A percentile compares a stretch with the other conserved stretches of the same genome.
These are phyloP conservation scores for Perca fluviatilis DNA, from an alignment of 2,113 vertebrate species.

Conservation along the genomic window DNA sequence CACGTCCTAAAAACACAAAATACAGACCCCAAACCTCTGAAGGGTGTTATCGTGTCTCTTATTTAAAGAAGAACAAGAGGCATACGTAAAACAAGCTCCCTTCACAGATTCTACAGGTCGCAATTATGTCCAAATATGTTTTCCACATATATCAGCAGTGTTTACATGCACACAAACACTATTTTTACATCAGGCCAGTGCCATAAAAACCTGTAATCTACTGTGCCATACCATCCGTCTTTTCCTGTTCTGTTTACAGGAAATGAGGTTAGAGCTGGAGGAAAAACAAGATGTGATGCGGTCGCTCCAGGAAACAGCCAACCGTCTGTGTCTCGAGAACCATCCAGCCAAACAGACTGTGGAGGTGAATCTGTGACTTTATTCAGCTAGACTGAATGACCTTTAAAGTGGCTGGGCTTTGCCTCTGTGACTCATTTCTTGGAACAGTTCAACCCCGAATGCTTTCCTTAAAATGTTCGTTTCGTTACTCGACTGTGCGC, in stretches of 20 bases:
- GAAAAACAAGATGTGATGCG: conserved; percentile 93
- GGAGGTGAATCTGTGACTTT: conserved; percentile 85
- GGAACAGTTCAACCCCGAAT: neutral
- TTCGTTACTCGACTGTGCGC: neutral
- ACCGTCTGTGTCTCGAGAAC: conserved; percentile 92
- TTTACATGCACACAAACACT: neutral
- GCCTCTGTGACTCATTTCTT: neutral
- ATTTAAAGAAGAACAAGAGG: neutral
- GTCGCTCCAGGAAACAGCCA: conserved; percentile 93
- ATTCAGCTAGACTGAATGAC: neutral
- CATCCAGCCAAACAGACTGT: conserved; percentile 97
- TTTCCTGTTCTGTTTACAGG: conserved; percentile 80
- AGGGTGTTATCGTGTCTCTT: neutral
- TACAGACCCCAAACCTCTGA: neutral
- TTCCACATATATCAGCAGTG: neutral
- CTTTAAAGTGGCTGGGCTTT: conserved; percentile 24
- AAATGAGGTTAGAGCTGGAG: conserved; percentile 91
- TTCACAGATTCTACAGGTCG: neutral
- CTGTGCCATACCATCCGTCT: neutral
- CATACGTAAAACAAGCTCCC: neutral
- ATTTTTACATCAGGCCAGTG: neutral
- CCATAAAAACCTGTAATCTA: neutral
- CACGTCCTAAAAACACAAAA: neutral
- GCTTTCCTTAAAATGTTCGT: neutral
- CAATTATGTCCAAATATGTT: neutral